phyloP scores from a whole-genome alignment of 2,888 invertebrate species.

The Tiphia femorata region DNA sequence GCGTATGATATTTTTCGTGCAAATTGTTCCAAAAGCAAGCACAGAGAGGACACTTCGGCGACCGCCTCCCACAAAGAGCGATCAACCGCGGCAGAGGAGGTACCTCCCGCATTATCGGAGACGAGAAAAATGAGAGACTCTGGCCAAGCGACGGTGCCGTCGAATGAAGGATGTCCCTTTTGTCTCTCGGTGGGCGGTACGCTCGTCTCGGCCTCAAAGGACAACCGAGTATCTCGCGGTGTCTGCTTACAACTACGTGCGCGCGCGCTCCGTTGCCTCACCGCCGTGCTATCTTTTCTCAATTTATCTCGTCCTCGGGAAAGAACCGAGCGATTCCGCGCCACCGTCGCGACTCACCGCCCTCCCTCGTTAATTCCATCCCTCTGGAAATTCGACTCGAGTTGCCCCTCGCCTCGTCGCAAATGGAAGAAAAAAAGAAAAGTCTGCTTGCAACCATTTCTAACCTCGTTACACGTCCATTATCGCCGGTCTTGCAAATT shows the following conservation, averaged over 20 bases:
- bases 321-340: slow-evolving; percentile 11
- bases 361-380: not conserved
- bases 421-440: not conserved
- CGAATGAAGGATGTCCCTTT: slow-evolving; percentile 45
- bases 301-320: slow-evolving; percentile 22
- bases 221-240: slow-evolving; percentile 40
- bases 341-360: not conserved
- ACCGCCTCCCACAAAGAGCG: no score
- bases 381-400: no score
- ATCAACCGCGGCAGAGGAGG: no score
- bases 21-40: no score
- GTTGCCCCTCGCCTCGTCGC: not conserved
- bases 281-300: slow-evolving; percentile 26
- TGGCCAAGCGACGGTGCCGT: slow-evolving; percentile 26
- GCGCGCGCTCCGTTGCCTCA: slow-evolving; percentile 36
- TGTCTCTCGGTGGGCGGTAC: slow-evolving; percentile 50
- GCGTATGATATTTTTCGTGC: no score
- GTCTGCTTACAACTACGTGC: slow-evolving; percentile 45
- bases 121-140: slow-evolving; percentile 39
- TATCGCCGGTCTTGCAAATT: slow-evolving; percentile 40
- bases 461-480: slow-evolving; percentile 47
- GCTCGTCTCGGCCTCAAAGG: slow-evolving; percentile 36
- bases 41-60: no score
- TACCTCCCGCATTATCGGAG: no score
- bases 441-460: slow-evolving; percentile 23